Percentiles rank a stretch among this genome's conserved stretches.
These are phyloP conservation scores for Melolontha melolontha DNA, from an alignment of 2,888 invertebrate species.

Conservation along the genomic window DNA sequence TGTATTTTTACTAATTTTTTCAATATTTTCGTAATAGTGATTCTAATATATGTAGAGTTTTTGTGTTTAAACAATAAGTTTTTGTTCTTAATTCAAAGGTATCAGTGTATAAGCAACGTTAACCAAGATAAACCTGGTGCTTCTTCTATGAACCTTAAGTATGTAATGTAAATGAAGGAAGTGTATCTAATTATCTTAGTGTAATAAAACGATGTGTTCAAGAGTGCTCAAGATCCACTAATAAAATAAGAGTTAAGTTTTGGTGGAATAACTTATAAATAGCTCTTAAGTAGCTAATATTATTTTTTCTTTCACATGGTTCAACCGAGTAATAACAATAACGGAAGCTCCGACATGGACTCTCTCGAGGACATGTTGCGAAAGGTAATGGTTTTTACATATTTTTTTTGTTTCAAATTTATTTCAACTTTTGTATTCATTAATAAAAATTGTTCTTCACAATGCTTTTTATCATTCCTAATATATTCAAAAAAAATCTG, in stretches of 20 bases:
- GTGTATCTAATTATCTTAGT: slow-evolving; percentile 7
- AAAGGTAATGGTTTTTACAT: slow-evolving; percentile 58
- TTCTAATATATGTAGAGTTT: slow-evolving; percentile 9
- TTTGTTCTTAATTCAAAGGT: slow-evolving; percentile 20
- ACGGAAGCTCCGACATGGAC: slow-evolving; percentile 67
- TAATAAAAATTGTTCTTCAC: too few relatives aligned
- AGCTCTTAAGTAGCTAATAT: slow-evolving; percentile 22
- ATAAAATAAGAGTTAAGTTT: neutral
- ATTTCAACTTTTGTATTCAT: too few relatives aligned
- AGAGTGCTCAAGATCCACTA: slow-evolving; percentile 1
- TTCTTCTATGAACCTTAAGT: slow-evolving; percentile 2
- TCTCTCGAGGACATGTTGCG: slow-evolving; percentile 66
- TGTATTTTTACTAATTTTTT: slow-evolving; percentile 9
- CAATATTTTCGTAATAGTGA: slow-evolving; percentile 16
- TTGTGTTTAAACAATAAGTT: neutral
- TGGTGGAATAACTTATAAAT: slow-evolving; percentile 7
- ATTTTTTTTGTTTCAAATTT: neutral
- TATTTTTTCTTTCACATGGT: slow-evolving; percentile 57
- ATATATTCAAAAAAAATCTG: too few relatives aligned
- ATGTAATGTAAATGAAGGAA: slow-evolving; percentile 19
- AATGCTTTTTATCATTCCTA: too few relatives aligned
- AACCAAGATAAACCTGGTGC: slow-evolving; percentile 15
- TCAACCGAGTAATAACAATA: slow-evolving; percentile 64
- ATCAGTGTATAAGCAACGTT: slow-evolving; percentile 4
- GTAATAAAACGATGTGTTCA: slow-evolving; percentile 15